These are phyloP conservation scores for Caenorhabditis parvicauda DNA, from an alignment of 2,888 invertebrate species.

Conservation along the genomic window DNA sequence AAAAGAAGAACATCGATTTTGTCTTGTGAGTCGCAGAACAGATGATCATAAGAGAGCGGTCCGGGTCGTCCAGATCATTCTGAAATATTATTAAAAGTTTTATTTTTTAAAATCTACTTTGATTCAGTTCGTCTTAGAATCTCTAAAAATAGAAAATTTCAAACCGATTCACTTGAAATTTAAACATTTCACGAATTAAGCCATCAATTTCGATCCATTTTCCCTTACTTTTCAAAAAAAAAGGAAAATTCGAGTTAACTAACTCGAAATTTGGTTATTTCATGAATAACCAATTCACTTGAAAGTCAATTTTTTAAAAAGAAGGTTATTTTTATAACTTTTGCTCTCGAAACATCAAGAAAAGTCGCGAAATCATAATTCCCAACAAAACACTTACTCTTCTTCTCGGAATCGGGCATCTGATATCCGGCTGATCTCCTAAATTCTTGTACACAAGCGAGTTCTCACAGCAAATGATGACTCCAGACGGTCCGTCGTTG, in stretches of 20 bases:
- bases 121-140: not conserved
- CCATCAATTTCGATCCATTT: not conserved
- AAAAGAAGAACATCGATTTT: slow-evolving; percentile 98
- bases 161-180: not conserved
- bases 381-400: slow-evolving; percentile 67
- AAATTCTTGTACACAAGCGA: slow-evolving; percentile 98
- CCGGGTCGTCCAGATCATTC: slow-evolving; percentile 98
- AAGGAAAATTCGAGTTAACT: too few species aligned
- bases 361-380: not conserved
- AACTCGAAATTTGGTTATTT: too few species aligned
- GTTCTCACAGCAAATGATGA: slow-evolving; percentile 97
- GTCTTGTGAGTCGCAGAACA: slow-evolving; percentile 99
- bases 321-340: too few species aligned
- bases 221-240: not conserved
- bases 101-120: not conserved
- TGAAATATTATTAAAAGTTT: slow-evolving; percentile 60
- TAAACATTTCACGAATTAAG: not conserved
- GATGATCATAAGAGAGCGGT: slow-evolving; percentile 97
- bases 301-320: not conserved
- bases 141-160: not conserved
- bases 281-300: too few species aligned
- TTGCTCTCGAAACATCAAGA: too few species aligned
- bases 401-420: slow-evolving; percentile 84
- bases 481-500: slow-evolving; percentile 96
- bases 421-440: slow-evolving; percentile 97